Evolutionary conservation across 92 coral and sea anemone species (phyloP), one percentile per base, ranked within the genome.

Genomic region (Diadumene lineata): DNA sequence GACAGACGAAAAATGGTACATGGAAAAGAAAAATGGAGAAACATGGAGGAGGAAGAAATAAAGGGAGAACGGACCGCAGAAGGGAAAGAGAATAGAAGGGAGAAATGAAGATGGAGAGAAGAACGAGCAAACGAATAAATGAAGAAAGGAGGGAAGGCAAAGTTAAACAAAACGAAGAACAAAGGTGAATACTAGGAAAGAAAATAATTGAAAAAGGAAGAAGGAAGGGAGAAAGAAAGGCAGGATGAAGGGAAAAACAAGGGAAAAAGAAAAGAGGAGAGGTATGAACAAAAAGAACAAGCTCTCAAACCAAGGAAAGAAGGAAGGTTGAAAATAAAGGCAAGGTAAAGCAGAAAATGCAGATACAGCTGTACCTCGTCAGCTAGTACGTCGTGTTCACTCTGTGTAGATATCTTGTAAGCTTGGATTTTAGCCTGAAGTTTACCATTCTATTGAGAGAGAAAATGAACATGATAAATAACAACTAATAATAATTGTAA

Each of bases 331-430:
- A 19, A 56, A 19, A 7, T 3, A 56, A 38, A 13, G n/a, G n/a
- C n/a, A n/a, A n/a, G n/a, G n/a, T n/a, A n/a, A n/a, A n/a, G n/a
- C n/a, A n/a, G n/a, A n/a, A n/a, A n/a, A n/a, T n/a, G n/a, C n/a
- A n/a, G n/a, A n/a, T n/a, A n/a, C n/a, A n/a, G n/a, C n/a, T n/a
- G 48, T 38, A 94, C 97, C 96, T 94, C 98, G 65, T 86, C 92
- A 10, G 98, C 84, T 0, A 94, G 73, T 31, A 93, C 97, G 30
- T 88, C 97, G 74, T 94, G 94, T 60, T 94, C 98, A 77, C 97
- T 92, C 88, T 94, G 98, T 11, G 90, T 87, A 15, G 98, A 94
- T 66, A 94, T 84, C 64, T 93, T 89, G 86, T 92, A 93, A 1
- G 98, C 97, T 72, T 94, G 97, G 69, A 92, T 84, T 27, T 93